Base-by-base conservation (phyloP, 2,797 vertebrate genomes). In the Megalops cyprinoides region DNA sequence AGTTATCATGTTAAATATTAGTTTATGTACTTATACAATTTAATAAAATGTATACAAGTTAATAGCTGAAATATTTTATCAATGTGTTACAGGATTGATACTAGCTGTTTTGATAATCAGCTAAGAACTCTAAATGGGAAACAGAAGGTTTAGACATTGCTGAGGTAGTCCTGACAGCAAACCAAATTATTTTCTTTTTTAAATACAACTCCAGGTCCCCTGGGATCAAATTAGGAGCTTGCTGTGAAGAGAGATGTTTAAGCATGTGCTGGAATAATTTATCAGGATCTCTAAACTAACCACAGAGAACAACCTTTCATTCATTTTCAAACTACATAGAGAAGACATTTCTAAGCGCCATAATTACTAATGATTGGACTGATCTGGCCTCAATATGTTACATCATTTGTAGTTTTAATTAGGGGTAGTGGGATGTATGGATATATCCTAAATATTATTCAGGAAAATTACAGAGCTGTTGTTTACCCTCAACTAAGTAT, bases 181-280 rank as follows among this genome's bases (percentile, higher is more conserved):
- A 91, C 89, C 92, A 94, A 94, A 91, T 93, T 49, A 93, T 93
- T 91, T 94, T 93, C 92, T 90, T 92, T 92, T 94, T 93, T 92
- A 91, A 90, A 92, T 94, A 90, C 89, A 75, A 87, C 89, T 88
- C 90, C 91, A 80, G 90, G 91, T 94, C 92, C 92, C 94, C 83
- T 85, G 93, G 91, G 93, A 95, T 93, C 93, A 95, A 94, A 96
- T 96, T 94, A 95, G 92, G 91, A 92, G 90, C 92, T 93, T 86
- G 89, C 92, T 95, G 92, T 93, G 94, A 95, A 93, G 91, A 92
- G 90, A 93, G 90, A 92, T 93, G 89, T 92, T 95, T 94, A 93
- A 90, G 92, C 92, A 93, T 92, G 92, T 89, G 88, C 91, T 90
- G 90, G 93, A 95, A 95, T 96, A 94, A 95, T 94, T 95, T 94